Conservation (phyloP, 2,113 vertebrate genomes). For the Marcusenius ussheri region DNA sequence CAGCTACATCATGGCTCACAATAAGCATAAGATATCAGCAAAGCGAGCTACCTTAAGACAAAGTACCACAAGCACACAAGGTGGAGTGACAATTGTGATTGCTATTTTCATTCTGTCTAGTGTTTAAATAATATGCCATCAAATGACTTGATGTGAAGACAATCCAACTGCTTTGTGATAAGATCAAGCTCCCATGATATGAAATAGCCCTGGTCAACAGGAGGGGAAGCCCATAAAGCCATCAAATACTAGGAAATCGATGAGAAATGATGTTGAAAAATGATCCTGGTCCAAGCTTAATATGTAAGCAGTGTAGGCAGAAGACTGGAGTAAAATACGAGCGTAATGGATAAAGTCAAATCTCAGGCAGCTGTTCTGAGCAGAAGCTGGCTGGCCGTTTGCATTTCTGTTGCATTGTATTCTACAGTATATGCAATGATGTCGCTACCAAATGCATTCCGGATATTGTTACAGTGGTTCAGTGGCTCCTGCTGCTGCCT, state of each 20-base stretch:
- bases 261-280: slow-evolving; percentile 9
- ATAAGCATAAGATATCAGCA: neutral
- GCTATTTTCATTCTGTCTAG: neutral
- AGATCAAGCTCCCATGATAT: slow-evolving; percentile 14
- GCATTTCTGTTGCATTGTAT: neutral
- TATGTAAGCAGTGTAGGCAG: neutral
- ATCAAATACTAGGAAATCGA: slow-evolving; percentile 13
- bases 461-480: neutral
- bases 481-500: neutral
- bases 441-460: neutral
- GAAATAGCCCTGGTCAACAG: slow-evolving; percentile 19
- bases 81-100: neutral
- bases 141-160: slow-evolving; percentile 15
- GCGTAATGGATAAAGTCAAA: slow-evolving; percentile 2
- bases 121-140: slow-evolving; percentile 16
- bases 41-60: neutral
- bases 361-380: neutral
- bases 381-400: neutral
- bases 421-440: neutral
- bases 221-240: slow-evolving; percentile 10
- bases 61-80: neutral
- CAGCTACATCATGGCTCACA: neutral
- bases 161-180: neutral
- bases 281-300: neutral
- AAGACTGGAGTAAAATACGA: neutral